Conservation (phyloP, 1,140 invertebrate species). For the Leucophenga varia region DNA sequence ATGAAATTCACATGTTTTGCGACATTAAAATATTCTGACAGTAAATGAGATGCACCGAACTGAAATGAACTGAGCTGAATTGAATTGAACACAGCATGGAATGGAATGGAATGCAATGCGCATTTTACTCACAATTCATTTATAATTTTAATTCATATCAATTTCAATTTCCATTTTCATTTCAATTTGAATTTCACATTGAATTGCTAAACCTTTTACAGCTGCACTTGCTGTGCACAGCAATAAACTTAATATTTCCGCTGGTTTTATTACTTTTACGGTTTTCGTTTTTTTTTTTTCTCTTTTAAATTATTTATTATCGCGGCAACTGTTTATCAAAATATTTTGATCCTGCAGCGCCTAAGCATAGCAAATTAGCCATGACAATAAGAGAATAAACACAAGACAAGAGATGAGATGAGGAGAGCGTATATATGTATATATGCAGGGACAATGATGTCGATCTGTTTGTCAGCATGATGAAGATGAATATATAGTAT, state of each 20-base stretch:
- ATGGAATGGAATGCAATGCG: too few relatives aligned
- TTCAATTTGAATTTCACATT: too few relatives aligned
- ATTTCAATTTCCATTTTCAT: conserved; percentile 5
- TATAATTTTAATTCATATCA: conserved; percentile 49
- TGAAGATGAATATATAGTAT: too few relatives aligned
- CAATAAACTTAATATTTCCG: conserved; percentile 53
- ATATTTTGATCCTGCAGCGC: conserved; percentile 45
- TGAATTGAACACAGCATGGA: too few relatives aligned
- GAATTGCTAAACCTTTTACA: too few relatives aligned
- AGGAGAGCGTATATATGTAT: conserved; percentile 25
- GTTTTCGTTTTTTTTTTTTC: conserved; percentile 42
- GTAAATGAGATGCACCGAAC: too few relatives aligned
- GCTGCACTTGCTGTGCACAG: too few relatives aligned
- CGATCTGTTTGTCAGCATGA: conserved; percentile 17
- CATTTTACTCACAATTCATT: too few relatives aligned
- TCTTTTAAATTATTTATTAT: too few relatives aligned
- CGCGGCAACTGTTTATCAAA: conserved; percentile 43
- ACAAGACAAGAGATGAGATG: conserved; percentile 8
- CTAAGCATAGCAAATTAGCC: conserved; percentile 46
- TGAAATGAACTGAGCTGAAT: conserved; percentile 15
- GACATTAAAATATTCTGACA: too few relatives aligned
- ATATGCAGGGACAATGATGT: conserved; percentile 38
- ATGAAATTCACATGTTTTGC: too few relatives aligned
- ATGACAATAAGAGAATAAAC: too few relatives aligned
- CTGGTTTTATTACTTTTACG: conserved; percentile 1